Base-by-base conservation (phyloP, 1,140 invertebrate genomes). In the Penaeus vannamei region DNA sequence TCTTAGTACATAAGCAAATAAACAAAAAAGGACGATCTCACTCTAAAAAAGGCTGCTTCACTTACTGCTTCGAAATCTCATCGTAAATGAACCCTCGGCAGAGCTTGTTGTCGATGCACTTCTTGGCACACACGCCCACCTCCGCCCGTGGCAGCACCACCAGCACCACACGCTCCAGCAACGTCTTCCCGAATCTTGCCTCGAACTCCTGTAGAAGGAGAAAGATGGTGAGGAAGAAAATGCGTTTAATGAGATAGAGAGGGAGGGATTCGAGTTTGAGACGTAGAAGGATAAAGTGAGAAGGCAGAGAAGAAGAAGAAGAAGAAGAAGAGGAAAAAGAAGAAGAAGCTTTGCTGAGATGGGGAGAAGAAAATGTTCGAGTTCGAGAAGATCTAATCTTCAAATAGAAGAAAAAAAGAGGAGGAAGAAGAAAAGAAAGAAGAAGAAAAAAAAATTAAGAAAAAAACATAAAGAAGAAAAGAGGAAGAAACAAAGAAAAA, bases 101-200 rank as follows among this genome's bases (percentile, higher is more conserved):
- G 2, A 77, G 85, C 2, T 22, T 60, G 8, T 82, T 42, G 42
- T 90, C 85, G 2, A 90, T 32, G 62, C 90, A 90, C 5, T 72
- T 60, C 42, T 87, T 90, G 81, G 85, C 90, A 66, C 90, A 90
- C 1, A 90, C 90, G 12, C 72, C 90, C 17, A 87, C 62, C 36
- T 90, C 90, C 22, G 69, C 81, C 53, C 85, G 60, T 14, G 61
- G 32, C 0, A 90, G 36, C 17, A 62, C 64, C 20, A 32, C n/a
- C 29, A 84, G 32, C 32, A 83, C 62, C 29, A 46, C 62, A 23
- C 83, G 32, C 10, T 77, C 36, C 19, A 84, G 42, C n/a, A 90
- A 36, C 1, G 90, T 90, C 64, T 12, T 69, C 23, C 42, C 66
- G 12, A n/a, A 22, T 17, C 46, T 23, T 17, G 69, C 85, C 36